Percentiles rank a stretch among this genome's conserved stretches.
phyloP scores from a whole-genome alignment of 2,797 vertebrate genomes.

The Amazona ochrocephala region DNA sequence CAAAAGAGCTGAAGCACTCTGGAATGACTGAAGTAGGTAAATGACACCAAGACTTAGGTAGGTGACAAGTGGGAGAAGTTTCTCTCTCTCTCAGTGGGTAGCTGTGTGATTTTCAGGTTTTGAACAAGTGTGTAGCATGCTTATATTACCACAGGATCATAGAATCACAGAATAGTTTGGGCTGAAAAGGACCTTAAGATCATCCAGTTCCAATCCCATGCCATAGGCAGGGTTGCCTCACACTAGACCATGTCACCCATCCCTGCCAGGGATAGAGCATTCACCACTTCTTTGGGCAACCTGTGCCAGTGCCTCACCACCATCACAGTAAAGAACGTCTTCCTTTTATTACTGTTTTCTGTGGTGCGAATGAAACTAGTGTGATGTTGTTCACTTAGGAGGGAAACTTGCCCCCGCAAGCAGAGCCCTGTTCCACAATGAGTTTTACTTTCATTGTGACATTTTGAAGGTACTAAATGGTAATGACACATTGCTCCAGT shows the following conservation, averaged over 20 bases:
- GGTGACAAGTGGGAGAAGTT: not conserved
- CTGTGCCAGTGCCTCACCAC: not conserved
- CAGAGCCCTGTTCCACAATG: not conserved
- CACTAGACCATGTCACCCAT: not conserved
- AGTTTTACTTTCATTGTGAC: slow-evolving; percentile 51
- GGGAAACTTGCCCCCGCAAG: not conserved
- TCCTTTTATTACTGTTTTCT: not conserved
- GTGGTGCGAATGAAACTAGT: not conserved
- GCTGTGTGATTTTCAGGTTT: not conserved
- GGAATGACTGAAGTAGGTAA: not conserved
- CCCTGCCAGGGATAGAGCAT: not conserved
- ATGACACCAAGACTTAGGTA: not conserved
- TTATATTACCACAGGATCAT: not conserved
- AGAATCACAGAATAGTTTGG: not conserved
- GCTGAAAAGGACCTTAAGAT: not conserved
- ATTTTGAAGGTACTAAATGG: slow-evolving; percentile 65
- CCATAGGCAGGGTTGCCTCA: not conserved
- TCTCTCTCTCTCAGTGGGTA: not conserved
- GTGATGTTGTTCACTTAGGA: not conserved
- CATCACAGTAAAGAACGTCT: not conserved
- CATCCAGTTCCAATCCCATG: not conserved
- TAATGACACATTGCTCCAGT: slow-evolving; percentile 66
- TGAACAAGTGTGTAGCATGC: not conserved
- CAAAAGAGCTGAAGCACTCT: not conserved
- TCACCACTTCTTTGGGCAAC: not conserved